Evolutionary conservation across 2,888 invertebrate genomes (phyloP), one percentile per base, ranked within the genome.

Genomic region (Trichacis sp.): DNA sequence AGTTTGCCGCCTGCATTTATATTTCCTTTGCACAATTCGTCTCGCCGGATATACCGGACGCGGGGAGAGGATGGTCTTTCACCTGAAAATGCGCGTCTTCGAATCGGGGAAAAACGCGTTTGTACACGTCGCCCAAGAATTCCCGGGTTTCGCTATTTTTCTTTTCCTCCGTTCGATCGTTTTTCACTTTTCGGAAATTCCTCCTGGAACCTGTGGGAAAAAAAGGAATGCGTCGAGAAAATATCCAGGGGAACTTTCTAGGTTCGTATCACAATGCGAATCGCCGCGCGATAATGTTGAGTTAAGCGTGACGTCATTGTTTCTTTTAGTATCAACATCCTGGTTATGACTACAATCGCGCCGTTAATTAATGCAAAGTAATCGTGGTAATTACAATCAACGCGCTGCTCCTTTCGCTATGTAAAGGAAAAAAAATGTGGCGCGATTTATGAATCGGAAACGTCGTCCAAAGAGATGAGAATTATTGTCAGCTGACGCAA

Each of bases 21-120:
- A 73, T 76, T 76, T 74, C 64, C 68, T 72, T 76, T 76, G 74
- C 76, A 73, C 75, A 76, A 76, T 74, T 73, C 68, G 69, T 66
- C 72, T 66, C 70, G 69, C 69, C 68, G 72, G 70, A 73, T 69
- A 33, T 33, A 65, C 67, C 65, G 70, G 69, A 69, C 63, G 65
- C 69, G 68, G n/a, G n/a, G n/a, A n/a, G n/a, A n/a, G n/a, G n/a
- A 57, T 8, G 4, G 24, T 24, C 24, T 24, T 24, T 24, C 24
- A 24, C 24, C 24, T 24, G 24, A 8, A 24, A 24, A 24, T 24
- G 43, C 48, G 45, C 47, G 55, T 60, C 69, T 70, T 70, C 65
- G 64, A 63, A 8, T 8, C 24, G 24, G 24, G 24, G 24, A 24
- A 24, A n/a, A 24, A 24, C 24, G 24, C 24, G 24, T 24, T 24